Base-by-base conservation (phyloP, 1,140 invertebrate genomes). In the Scylla paramamosain region DNA sequence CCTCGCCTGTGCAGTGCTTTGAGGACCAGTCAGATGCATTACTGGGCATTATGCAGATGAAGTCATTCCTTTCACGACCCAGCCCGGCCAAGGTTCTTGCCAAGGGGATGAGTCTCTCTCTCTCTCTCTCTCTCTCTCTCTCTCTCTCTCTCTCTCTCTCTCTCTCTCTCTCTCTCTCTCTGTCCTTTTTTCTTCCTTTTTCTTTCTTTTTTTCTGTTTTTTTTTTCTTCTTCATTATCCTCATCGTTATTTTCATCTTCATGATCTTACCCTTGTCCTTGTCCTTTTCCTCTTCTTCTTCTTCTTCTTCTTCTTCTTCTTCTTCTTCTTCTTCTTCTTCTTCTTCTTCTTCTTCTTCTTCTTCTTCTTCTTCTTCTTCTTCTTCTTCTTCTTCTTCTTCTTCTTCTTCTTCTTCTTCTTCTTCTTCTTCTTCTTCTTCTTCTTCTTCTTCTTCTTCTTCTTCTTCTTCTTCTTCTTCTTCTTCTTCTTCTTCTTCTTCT, bases 101-200 rank as follows among this genome's bases (percentile, higher is more conserved):
- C 52, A 59, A 0, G 20, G 10, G 52, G 28, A 39, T 14, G 28
- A 31, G 28, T 20, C 84, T 86, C 12, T 14, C 4, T 86, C 4
- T 14, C 84, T 86, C 84, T 86, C 84, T 86, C 84, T 31, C 84
- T 39, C n/a, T 86, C 28, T 86, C 84, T 28, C 32, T 86, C 84
- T 28, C 84, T 86, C 32, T 28, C 84, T 86, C 84, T 28, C 84
- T 86, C 32, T 28, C 84, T 86, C 32, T 86, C 28, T 86, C 12
- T 86, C 84, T 86, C 84, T 86, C n/a, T 86, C n/a, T 86, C n/a
- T 86, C 84, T 31, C 84, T 86, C 12, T 14, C 1, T 39, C 12
- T 29, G 28, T 39, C 1, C 6, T 39, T 39, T 39, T 1, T 39
- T 39, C 1, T 39, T 39, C 39, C 6, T 39, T 1, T 39, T 39